Conservation (phyloP, 2,888 invertebrate genomes). For the Tanytarsus gracilentus region DNA sequence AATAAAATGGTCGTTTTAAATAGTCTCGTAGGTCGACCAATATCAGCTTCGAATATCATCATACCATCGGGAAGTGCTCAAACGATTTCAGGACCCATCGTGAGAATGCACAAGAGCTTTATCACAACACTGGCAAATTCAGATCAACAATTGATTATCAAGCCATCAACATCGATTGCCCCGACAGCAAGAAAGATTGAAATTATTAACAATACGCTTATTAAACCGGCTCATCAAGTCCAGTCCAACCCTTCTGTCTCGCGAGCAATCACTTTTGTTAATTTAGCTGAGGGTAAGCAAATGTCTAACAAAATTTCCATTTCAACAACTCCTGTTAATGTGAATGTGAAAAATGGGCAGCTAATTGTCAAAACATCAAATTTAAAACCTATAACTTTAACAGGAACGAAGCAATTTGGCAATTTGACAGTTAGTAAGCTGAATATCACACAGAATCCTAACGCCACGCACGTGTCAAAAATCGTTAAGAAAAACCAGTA, state of each 20-base stretch:
- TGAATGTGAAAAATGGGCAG: neutral
- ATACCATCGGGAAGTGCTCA: neutral
- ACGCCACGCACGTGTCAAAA: no score
- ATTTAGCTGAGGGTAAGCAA: conserved; percentile 6
- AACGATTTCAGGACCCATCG: neutral
- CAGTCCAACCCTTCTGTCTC: neutral
- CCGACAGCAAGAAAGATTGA: conserved; percentile 10
- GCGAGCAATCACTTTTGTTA: neutral
- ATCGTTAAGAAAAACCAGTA: no score
- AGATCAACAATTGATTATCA: neutral
- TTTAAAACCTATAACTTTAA: neutral
- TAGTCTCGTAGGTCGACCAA: neutral
- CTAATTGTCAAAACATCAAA: conserved; percentile 9
- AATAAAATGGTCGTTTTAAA: conserved; percentile 6
- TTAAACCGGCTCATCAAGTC: conserved; percentile 17
- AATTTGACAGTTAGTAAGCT: conserved; percentile 12
- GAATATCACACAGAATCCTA: no score
- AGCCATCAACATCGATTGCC: neutral
- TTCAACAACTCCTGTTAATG: neutral
- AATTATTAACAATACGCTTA: conserved; percentile 8
- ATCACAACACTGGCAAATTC: neutral
- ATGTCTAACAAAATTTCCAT: no score
- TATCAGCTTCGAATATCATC: conserved; percentile 10
- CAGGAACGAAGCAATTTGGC: neutral
- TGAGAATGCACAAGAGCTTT: neutral